Conservation (phyloP, 2,113 vertebrate species). For the Uria aalge region DNA sequence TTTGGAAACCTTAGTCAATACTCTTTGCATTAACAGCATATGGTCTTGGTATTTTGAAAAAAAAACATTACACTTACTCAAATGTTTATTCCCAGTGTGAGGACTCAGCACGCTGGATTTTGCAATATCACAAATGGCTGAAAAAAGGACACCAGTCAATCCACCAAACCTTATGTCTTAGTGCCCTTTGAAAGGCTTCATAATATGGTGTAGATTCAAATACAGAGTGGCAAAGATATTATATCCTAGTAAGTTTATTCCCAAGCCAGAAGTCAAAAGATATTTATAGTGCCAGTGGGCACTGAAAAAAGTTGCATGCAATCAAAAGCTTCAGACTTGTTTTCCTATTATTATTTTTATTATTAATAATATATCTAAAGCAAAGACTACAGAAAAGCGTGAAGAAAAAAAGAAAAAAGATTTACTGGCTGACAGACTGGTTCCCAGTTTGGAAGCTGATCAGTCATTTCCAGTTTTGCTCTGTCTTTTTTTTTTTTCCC, state of each 20-base stretch:
- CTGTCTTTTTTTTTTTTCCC: not conserved
- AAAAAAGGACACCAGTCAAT: not conserved
- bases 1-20: not conserved
- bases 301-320: not conserved
- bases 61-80: not conserved
- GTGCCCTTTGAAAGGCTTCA: not conserved
- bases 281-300: not conserved
- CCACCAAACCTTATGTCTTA: not conserved
- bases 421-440: not conserved
- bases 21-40: not conserved
- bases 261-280: not conserved
- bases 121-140: not conserved
- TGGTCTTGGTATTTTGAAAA: not conserved
- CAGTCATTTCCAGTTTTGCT: not conserved
- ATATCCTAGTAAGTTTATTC: not conserved
- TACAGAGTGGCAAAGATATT: not conserved
- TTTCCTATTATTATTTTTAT: not conserved
- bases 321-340: not conserved
- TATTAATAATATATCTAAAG: not conserved
- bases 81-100: not conserved
- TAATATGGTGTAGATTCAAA: not conserved
- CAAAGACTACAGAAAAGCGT: not conserved
- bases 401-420: not conserved
- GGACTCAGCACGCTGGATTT: not conserved
- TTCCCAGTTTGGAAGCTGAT: constrained; percentile 15